Evolutionary conservation across 1,140 invertebrate species (phyloP), one percentile per base, ranked within the genome.

Genomic region (Macrobrachium nipponense): DNA sequence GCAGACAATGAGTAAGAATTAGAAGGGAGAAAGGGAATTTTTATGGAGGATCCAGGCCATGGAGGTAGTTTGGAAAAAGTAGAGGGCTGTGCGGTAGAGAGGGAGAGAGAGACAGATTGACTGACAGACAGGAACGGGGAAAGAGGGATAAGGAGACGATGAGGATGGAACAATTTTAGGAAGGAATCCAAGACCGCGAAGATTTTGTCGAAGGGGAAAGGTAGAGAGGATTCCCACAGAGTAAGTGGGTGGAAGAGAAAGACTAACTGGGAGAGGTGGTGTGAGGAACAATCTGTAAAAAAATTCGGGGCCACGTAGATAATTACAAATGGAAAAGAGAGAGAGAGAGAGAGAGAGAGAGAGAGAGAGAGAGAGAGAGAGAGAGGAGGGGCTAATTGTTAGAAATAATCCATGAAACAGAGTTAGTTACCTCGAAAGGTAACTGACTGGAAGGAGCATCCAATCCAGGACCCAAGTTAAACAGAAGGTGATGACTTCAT

Each of bases 261-360:
- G 70, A 73, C 23, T 36, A 44, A 27, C 0, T 36, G 70, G 36
- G 23, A 73, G 70, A 73, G 18, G 36, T n/a, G 70, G 23, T 27
- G 44, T 8, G 44, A 20, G 44, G 70, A 23, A 44, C 27, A 44
- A 51, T 51, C 12, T 51, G 12, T 10, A 51, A 51, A 51, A 10
- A 51, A 51, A 51, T 12, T 8, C 51, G 8, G 51, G 51, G 12
- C 12, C 51, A 51, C 7, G 7, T 10, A 0, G 51, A 51, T 51
- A 51, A 51, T 3, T 51, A 10, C 51, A 51, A 51, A 10, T 6
- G 12, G 27, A 36, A 36, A 36, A 36, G n/a, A 20, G 66, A 70
- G 66, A 70, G 66, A 70, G 66, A 70, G 66, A 70, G 66, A 70
- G 66, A 70, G n/a, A 15, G 36, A 20, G 66, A 70, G 66, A 70